phyloP scores from a whole-genome alignment of 2,888 invertebrate genomes.

The Brenthis hecate region DNA sequence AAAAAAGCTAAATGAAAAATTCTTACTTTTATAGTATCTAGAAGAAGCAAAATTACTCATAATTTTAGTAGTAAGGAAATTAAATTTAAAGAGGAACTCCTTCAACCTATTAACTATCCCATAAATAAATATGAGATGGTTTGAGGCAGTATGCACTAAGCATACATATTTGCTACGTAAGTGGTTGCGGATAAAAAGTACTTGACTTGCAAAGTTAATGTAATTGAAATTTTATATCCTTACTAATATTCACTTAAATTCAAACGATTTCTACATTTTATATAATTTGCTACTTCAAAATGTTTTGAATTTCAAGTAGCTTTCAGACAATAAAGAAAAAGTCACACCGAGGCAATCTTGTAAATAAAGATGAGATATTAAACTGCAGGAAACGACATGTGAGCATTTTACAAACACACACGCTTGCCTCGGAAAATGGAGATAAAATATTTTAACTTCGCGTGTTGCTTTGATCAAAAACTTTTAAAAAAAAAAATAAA shows the following conservation, averaged over 20 bases:
- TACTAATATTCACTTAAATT: slow-evolving; percentile 28
- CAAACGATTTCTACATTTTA: slow-evolving; percentile 5
- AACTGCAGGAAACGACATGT: slow-evolving; percentile 24
- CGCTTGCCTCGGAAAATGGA: slow-evolving; percentile 5
- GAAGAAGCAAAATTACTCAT: too few relatives aligned
- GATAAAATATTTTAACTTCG: too few relatives aligned
- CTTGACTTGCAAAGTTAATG: slow-evolving; percentile 3
- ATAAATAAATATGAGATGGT: not conserved
- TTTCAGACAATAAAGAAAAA: slow-evolving; percentile 29
- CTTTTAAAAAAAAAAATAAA: too few relatives aligned
- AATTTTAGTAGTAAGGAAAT: too few relatives aligned
- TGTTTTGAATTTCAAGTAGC: slow-evolving; percentile 35
- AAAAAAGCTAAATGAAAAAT: too few relatives aligned
- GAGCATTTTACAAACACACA: slow-evolving; percentile 20
- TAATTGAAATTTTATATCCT: slow-evolving; percentile 10
- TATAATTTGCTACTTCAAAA: slow-evolving; percentile 21
- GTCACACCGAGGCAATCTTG: slow-evolving; percentile 11
- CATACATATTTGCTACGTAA: not conserved
- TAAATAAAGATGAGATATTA: slow-evolving; percentile 37
- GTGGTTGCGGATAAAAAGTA: not conserved
- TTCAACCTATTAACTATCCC: too few relatives aligned
- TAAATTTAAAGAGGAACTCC: too few relatives aligned
- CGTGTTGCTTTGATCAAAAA: too few relatives aligned
- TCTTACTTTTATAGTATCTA: too few relatives aligned
- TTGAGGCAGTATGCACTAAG: not conserved